Evolutionary conservation across 2,113 vertebrate species (phyloP).

Genomic region (Spea bombifrons): DNA sequence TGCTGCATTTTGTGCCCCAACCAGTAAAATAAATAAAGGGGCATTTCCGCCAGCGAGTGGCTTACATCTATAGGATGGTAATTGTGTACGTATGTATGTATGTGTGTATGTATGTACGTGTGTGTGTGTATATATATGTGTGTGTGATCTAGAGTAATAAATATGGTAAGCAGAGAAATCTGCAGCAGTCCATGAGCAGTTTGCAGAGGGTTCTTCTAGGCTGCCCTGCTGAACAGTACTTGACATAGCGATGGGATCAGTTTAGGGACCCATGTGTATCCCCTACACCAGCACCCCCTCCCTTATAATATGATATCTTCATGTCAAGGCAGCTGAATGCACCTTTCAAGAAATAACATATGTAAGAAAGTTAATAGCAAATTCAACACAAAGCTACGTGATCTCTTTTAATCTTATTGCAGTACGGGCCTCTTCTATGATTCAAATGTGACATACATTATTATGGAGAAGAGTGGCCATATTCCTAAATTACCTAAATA

Average conservation of each 20-base stretch:
- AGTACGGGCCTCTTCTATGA: constrained; percentile 19
- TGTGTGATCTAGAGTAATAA: constrained; percentile 25
- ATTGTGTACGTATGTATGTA: background rate
- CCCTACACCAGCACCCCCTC: background rate
- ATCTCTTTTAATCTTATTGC: constrained; percentile 1
- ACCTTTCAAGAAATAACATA: background rate
- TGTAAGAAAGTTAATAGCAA: too few species aligned
- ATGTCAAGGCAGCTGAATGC: background rate
- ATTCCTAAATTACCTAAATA: background rate
- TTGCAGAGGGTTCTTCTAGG: constrained; percentile 9
- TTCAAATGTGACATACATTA: too few species aligned
- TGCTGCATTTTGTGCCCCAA: constrained; percentile 18
- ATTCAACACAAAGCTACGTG: background rate
- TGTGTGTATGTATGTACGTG: too few species aligned
- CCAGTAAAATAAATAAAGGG: too few species aligned
- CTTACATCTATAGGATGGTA: background rate
- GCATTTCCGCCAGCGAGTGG: background rate
- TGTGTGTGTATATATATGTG: too few species aligned
- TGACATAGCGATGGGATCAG: background rate
- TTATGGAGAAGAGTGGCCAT: background rate
- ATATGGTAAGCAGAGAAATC: constrained; percentile 36
- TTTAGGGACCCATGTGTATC: constrained; percentile 12
- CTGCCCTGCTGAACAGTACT: constrained; percentile 15
- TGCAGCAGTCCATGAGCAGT: constrained; percentile 22
- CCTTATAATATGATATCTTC: background rate